A percentile compares a stretch with the other conserved stretches of the same genome.
Evolutionary conservation across 2,888 invertebrate species (phyloP).

Genomic region (Trypoxylon attenuatum): DNA sequence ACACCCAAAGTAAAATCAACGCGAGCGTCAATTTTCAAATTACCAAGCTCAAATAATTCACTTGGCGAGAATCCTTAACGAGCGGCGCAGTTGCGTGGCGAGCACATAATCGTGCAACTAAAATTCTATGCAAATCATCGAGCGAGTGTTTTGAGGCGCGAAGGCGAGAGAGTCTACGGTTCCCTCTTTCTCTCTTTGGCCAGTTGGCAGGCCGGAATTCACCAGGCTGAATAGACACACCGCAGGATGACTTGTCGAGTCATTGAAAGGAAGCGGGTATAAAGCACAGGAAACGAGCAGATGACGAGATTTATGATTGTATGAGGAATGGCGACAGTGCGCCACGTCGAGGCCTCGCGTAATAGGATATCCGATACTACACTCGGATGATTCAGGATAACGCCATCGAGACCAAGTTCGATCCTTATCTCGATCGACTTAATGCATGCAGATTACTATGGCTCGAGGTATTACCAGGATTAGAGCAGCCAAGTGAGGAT

Average conservation of each 20-base stretch:
- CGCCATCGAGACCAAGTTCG: constrained; percentile 33
- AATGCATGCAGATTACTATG: constrained; percentile 48
- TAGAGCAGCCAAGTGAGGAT: constrained; percentile 41
- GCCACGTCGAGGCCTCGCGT: constrained; percentile 28
- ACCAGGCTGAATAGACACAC: background rate
- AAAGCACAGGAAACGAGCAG: constrained; percentile 13
- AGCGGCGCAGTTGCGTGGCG: background rate
- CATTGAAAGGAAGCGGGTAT: constrained; percentile 23
- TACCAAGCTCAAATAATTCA: background rate
- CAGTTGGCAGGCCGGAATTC: background rate
- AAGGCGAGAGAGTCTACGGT: background rate
- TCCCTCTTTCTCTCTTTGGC: background rate
- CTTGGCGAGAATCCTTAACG: background rate
- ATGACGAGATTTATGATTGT: constrained; percentile 19
- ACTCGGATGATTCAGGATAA: constrained; percentile 46
- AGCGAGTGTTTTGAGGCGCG: background rate
- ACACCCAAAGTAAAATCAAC: background rate
- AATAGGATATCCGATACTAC: constrained; percentile 47
- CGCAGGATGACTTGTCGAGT: background rate
- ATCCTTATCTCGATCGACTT: constrained; percentile 49
- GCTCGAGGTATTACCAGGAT: constrained; percentile 46
- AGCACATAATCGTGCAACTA: background rate
- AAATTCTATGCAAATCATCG: background rate
- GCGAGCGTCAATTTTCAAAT: background rate
- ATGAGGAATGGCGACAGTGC: constrained; percentile 31